phyloP scores from a whole-genome alignment of 2,113 vertebrate species.

The Regulus satrapa region DNA sequence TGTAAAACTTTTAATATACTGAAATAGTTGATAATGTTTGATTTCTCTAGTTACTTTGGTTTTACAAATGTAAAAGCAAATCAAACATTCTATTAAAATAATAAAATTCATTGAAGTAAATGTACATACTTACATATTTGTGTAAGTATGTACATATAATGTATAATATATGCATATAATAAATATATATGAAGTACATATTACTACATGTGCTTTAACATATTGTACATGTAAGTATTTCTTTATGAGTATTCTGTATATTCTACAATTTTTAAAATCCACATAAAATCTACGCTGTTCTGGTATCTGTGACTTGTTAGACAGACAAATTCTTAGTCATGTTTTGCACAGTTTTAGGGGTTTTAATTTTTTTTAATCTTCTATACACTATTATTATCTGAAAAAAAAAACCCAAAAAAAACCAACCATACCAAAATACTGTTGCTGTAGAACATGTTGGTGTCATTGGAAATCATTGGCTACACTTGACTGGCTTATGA shows the following conservation, averaged over 20 bases:
- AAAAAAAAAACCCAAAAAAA: too few relatives aligned
- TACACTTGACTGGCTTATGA: background rate
- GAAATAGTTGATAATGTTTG: background rate
- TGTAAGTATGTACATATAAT: background rate
- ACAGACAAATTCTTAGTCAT: background rate
- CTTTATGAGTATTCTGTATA: background rate
- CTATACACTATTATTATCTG: background rate
- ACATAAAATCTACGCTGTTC: background rate
- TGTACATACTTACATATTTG: too few relatives aligned
- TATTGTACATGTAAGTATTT: background rate
- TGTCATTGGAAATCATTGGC: background rate
- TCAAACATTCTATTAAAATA: background rate
- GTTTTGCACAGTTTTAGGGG: background rate
- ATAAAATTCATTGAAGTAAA: background rate
- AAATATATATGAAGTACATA: background rate
- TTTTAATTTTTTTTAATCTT: background rate
- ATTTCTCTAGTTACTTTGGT: background rate
- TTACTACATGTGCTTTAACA: background rate
- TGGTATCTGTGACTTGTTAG: background rate
- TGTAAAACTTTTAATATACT: background rate
- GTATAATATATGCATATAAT: too few relatives aligned
- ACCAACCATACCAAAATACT: background rate
- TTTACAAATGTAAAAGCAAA: background rate
- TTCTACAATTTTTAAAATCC: background rate
- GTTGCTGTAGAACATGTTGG: background rate